Evolutionary conservation across 2,113 vertebrate species (phyloP).

Genomic region (Periophthalmus modestus): DNA sequence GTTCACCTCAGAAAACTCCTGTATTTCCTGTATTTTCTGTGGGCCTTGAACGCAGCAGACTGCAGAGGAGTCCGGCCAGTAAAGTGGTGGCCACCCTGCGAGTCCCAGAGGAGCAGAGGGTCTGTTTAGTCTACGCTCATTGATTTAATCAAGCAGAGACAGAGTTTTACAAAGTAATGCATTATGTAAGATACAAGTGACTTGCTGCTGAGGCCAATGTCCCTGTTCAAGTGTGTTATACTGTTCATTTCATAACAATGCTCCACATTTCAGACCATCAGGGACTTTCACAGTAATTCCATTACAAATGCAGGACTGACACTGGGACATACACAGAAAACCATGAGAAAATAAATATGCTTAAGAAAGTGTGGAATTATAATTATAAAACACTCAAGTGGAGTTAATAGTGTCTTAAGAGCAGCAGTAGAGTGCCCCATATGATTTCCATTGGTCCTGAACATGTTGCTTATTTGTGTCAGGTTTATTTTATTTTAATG

Average conservation of each 20-base stretch:
- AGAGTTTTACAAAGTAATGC: slow-evolving; percentile 39
- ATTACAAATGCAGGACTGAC: background rate
- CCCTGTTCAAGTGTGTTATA: background rate
- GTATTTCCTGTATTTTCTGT: background rate
- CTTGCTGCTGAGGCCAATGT: background rate
- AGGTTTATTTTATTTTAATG: background rate
- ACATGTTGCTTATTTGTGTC: slow-evolving; percentile 29
- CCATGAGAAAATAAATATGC: background rate
- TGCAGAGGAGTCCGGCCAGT: slow-evolving; percentile 34
- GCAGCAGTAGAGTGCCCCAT: background rate
- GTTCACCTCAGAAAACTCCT: slow-evolving; percentile 45
- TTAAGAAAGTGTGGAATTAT: background rate
- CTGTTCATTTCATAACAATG: background rate
- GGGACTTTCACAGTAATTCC: background rate
- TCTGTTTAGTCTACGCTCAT: slow-evolving; percentile 64
- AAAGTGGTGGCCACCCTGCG: slow-evolving; percentile 35
- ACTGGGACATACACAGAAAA: background rate
- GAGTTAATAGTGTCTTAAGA: background rate
- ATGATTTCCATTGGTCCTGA: background rate
- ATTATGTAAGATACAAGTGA: slow-evolving; percentile 34
- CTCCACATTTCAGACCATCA: background rate
- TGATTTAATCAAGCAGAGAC: slow-evolving; percentile 61
- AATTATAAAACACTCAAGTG: background rate
- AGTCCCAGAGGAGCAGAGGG: slow-evolving; percentile 55
- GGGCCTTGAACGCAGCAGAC: slow-evolving; percentile 32